These are phyloP conservation scores for Acanthosoma haemorrhoidale DNA, from an alignment of 2,888 invertebrate species.

Conservation along the genomic window DNA sequence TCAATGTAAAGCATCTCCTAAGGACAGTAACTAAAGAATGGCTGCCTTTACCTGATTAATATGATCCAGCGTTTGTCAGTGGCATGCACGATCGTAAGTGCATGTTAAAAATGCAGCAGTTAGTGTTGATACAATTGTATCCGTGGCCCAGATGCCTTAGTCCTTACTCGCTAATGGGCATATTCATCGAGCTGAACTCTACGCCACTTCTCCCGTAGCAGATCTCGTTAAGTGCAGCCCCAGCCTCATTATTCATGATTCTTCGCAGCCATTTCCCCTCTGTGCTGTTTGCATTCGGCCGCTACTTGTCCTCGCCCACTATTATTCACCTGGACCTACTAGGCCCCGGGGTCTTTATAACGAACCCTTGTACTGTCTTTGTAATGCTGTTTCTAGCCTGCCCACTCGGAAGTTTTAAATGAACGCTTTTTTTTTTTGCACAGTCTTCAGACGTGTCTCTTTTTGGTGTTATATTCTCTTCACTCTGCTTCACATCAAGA, in stretches of 20 bases:
- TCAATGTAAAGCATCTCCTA: too few relatives aligned
- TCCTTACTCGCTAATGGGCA: too few relatives aligned
- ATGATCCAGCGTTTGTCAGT: not conserved
- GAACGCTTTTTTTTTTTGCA: not conserved
- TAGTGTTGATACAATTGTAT: too few relatives aligned
- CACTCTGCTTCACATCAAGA: too few relatives aligned
- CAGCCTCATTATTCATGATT: not conserved
- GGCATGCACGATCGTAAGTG: not conserved
- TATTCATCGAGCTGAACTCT: not conserved
- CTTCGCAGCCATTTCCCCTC: not conserved
- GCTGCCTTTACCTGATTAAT: too few relatives aligned
- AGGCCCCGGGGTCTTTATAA: not conserved
- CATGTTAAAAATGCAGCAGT: not conserved
- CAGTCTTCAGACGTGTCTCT: too few relatives aligned
- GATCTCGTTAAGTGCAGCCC: conserved; percentile 11
- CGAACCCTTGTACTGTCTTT: too few relatives aligned
- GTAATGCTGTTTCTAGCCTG: not conserved
- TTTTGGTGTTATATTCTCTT: too few relatives aligned
- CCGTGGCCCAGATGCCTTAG: too few relatives aligned
- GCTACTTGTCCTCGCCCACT: not conserved
- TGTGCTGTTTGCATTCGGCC: not conserved
- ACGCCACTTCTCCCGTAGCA: too few relatives aligned
- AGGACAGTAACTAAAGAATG: too few relatives aligned
- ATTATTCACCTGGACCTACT: not conserved
- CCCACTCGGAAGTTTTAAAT: not conserved